Base-by-base conservation (phyloP, 2,797 vertebrate genomes). In the Paratrypauchen microcephalus region DNA sequence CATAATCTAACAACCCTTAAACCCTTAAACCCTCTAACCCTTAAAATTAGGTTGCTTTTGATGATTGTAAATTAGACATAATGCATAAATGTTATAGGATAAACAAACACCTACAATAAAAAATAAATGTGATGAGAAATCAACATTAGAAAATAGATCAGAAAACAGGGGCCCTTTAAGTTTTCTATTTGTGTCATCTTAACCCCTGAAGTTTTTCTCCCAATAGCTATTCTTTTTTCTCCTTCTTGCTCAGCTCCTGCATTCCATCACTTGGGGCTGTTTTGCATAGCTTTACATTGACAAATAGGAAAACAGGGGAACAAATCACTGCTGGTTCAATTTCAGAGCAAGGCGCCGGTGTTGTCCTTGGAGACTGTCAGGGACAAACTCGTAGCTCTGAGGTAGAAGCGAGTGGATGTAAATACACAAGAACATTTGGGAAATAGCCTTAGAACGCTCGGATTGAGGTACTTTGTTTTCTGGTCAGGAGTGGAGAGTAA, bases 301-400 rank as follows among this genome's bases (percentile, higher is more conserved):
- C 58, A 60, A 60, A 32, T 30, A 28, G 28, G 18, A 60, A 60
- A 60, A 60, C 58, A 12, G 28, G 26, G 3, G 30, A 60, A 60
- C 76, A 71, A 81, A 81, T 81, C 74, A 82, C 47, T 57, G 65
- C 56, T 45, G 65, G 59, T 72, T 74, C 78, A 77, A 57, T 77
- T 71, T 71, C 72, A 76, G 69, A 39, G 30, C 32, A 19, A 62
- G 60, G 75, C 74, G 77, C 67, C 66, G 68, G 60, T 18, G 16
- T 81, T 70, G 68, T 76, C 80, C 81, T 81, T 74, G 78, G 59
- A 61, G 59, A 21, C 18, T 19, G 19, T 18, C 15, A 16, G 73
- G 76, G 70, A 70, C 72, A 30, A 52, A 47, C 28, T 47, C 73
- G 68, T 59, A 63, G 60, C 56, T 64, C 63, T 65, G 66, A 47